A percentile compares a stretch with the other conserved stretches of the same genome.
phyloP scores from a whole-genome alignment of 2,113 vertebrate genomes.

The Nannospalax galili region DNA sequence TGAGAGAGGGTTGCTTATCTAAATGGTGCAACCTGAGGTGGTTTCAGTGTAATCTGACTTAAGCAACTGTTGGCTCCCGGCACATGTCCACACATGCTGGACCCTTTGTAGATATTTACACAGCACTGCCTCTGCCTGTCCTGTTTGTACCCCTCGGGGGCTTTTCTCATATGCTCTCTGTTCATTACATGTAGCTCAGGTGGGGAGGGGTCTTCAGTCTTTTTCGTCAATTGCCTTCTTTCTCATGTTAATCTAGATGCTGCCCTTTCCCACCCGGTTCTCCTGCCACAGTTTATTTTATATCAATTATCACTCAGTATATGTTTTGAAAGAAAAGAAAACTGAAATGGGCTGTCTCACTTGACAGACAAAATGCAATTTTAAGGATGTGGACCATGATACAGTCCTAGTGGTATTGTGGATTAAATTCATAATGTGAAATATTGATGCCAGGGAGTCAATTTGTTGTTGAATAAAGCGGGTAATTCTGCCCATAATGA shows the following conservation, averaged over 20 bases:
- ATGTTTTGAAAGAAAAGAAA: not conserved
- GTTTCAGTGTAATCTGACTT: too few species aligned
- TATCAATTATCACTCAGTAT: not conserved
- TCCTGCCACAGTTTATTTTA: not conserved
- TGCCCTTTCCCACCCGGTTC: not conserved
- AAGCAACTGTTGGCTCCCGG: too few species aligned
- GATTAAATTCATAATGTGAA: not conserved
- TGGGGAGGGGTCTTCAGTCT: not conserved
- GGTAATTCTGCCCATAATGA: too few species aligned
- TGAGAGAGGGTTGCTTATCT: too few species aligned
- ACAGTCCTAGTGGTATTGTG: not conserved
- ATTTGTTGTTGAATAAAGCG: too few species aligned
- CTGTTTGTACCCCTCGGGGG: not conserved
- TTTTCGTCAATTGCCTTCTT: not conserved
- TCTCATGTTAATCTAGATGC: not conserved
- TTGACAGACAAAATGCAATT: not conserved
- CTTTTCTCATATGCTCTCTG: not conserved
- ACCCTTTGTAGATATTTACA: too few species aligned
- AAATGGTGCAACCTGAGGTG: too few species aligned
- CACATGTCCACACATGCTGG: too few species aligned
- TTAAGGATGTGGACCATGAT: not conserved
- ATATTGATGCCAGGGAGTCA: too few species aligned
- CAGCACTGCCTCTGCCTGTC: not conserved
- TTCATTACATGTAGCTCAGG: not conserved
- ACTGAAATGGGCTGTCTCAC: not conserved